Conservation (phyloP, 1,140 invertebrate species). For the Ruditapes philippinarum region DNA sequence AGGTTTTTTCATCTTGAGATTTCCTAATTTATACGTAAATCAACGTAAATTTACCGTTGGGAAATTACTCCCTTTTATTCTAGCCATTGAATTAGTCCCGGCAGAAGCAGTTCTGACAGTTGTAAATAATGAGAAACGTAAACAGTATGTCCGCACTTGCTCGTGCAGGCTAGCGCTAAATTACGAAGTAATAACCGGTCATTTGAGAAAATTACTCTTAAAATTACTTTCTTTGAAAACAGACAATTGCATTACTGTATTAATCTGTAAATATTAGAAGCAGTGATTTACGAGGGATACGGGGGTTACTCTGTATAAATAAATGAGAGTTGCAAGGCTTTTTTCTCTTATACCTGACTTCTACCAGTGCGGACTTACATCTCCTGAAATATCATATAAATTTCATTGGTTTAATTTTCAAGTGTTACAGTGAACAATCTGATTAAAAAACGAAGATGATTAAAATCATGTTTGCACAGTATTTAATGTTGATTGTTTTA, state of each 20-base stretch:
- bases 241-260: slow-evolving; percentile 13
- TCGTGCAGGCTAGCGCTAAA: neutral
- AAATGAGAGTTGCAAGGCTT: neutral
- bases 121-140: neutral
- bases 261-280: neutral
- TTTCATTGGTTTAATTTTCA: too few relatives aligned
- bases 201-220: neutral
- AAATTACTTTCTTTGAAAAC: neutral
- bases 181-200: neutral
- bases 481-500: neutral
- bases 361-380: too few relatives aligned
- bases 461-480: neutral
- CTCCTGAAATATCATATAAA: too few relatives aligned
- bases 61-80: slow-evolving; percentile 7
- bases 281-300: neutral
- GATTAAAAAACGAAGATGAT: neutral
- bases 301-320: neutral
- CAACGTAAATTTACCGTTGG: neutral
- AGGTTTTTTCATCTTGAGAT: neutral
- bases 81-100: neutral
- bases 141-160: neutral
- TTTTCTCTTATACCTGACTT: too few relatives aligned
- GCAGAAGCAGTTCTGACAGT: neutral
- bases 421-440: too few relatives aligned
- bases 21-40: neutral